phyloP scores from a whole-genome alignment of 1,140 invertebrate species.

The Trichonephila inaurata region DNA sequence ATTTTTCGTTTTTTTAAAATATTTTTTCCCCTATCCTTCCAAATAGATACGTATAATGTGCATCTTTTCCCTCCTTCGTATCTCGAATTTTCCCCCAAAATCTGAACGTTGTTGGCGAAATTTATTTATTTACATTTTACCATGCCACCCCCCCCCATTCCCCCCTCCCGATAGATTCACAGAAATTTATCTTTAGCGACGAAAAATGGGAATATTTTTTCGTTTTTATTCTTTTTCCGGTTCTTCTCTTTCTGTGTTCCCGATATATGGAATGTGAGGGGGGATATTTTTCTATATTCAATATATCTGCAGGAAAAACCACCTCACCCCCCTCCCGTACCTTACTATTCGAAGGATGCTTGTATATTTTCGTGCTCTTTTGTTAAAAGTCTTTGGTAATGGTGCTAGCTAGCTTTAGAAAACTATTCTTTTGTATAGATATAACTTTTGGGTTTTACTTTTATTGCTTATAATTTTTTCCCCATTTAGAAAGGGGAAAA shows the following conservation, averaged over 20 bases:
- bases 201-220: neutral
- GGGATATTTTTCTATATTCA: constrained; percentile 43
- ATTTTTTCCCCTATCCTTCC: neutral
- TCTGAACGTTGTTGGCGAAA: constrained; percentile 43
- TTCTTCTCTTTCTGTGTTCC: neutral
- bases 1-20: constrained; percentile 28
- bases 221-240: neutral
- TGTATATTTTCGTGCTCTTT: constrained; percentile 23
- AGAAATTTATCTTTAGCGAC: constrained; percentile 49
- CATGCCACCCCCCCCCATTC: too few relatives aligned
- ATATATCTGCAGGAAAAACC: constrained; percentile 10
- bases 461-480: neutral
- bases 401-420: neutral
- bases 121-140: constrained; percentile 64
- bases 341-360: neutral
- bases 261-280: constrained; percentile 26
- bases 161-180: neutral
- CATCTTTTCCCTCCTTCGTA: neutral
- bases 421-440: neutral
- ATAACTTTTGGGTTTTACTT: neutral
- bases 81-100: neutral
- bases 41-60: constrained; percentile 51
- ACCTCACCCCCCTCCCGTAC: neutral
- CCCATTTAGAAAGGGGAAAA: too few relatives aligned
- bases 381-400: neutral